Evolutionary conservation across 2,797 vertebrate species (phyloP).

Genomic region (Cynopterus sphinx): DNA sequence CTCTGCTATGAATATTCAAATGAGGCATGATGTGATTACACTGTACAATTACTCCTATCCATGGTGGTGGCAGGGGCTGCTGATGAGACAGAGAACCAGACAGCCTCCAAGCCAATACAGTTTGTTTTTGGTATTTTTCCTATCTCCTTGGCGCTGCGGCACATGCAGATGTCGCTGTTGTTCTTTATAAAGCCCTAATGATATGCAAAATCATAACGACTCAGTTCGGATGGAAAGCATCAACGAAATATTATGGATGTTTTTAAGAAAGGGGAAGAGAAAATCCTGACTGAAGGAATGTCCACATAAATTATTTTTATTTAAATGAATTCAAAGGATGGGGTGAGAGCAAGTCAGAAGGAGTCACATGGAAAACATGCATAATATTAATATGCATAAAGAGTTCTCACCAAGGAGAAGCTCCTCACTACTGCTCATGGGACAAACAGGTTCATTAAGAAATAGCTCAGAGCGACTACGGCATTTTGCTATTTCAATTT

Average conservation of each 20-base stretch:
- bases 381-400: conserved; percentile 93
- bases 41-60: conserved; percentile 90
- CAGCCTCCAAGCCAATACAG: conserved; percentile 76
- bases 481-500: conserved; percentile 76
- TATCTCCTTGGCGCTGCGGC: conserved; percentile 89
- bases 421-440: conserved; percentile 76
- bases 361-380: conserved; percentile 91
- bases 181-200: conserved; percentile 95
- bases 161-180: conserved; percentile 99
- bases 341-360: conserved; percentile 79
- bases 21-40: conserved; percentile 90
- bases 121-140: conserved; percentile 80
- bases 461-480: conserved; percentile 73
- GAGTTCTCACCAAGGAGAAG: conserved; percentile 82
- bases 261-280: conserved; percentile 74
- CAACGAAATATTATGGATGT: conserved; percentile 81
- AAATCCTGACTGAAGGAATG: conserved; percentile 88
- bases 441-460: conserved; percentile 84
- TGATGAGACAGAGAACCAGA: conserved; percentile 78
- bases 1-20: conserved; percentile 92
- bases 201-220: conserved; percentile 89
- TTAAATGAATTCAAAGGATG: conserved; percentile 85
- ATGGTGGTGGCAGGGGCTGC: conserved; percentile 77
- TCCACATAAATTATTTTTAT: conserved; percentile 90
- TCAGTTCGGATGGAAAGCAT: conserved; percentile 83